phyloP scores from a whole-genome alignment of 2,113 vertebrate species.

The Zosterops hypoxanthus region DNA sequence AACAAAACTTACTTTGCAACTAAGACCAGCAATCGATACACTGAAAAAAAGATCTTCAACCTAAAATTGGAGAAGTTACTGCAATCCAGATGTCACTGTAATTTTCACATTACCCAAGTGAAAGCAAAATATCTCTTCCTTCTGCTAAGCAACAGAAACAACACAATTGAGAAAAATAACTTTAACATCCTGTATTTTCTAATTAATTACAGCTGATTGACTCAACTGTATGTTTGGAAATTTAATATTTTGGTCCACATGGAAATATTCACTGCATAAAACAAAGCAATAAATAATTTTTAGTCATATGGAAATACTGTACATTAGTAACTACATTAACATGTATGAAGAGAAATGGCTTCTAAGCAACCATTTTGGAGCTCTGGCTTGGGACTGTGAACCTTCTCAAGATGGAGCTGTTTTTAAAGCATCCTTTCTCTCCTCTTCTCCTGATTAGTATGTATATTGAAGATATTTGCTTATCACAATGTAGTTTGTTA shows the following conservation, averaged over 20 bases:
- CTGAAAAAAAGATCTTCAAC: not conserved
- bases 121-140: not conserved
- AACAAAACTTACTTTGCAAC: not conserved
- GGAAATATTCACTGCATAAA: conserved; percentile 19
- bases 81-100: not conserved
- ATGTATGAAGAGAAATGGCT: not conserved
- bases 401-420: not conserved
- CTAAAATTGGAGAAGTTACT: not conserved
- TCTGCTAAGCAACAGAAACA: not conserved
- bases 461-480: not conserved
- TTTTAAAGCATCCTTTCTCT: not conserved
- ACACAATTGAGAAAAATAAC: not conserved
- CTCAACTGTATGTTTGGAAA: not conserved
- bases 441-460: not conserved
- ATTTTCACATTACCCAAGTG: not conserved
- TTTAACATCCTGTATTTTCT: not conserved
- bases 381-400: not conserved
- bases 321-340: not conserved
- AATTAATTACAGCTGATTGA: not conserved
- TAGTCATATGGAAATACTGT: not conserved
- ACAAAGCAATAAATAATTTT: not conserved
- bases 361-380: not conserved
- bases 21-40: not conserved
- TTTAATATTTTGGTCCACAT: not conserved
- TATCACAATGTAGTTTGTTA: not conserved